A percentile compares a stretch with the other conserved stretches of the same genome.
These are phyloP conservation scores for Boloria euphrosyne DNA, from an alignment of 2,888 invertebrate species.

Conservation along the genomic window DNA sequence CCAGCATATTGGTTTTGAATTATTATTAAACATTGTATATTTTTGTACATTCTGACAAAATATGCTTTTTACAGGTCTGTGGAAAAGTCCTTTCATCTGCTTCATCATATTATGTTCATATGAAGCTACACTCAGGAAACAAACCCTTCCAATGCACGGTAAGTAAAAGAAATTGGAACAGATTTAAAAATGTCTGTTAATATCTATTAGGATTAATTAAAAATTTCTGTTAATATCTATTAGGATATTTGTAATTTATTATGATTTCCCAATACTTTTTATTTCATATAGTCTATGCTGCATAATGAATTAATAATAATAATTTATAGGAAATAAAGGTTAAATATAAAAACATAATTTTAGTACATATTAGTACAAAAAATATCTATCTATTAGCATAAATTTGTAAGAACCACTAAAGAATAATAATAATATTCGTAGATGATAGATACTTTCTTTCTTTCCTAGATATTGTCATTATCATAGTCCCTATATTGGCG, in stretches of 20 bases:
- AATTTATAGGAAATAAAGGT: no score
- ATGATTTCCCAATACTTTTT: neutral
- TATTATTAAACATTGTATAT: no score
- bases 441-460: no score
- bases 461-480: no score
- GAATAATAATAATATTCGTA: no score
- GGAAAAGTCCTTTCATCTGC: conserved; percentile 89
- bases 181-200: neutral
- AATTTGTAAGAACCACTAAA: no score
- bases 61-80: conserved; percentile 79
- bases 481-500: neutral
- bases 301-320: no score
- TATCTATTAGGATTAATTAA: no score
- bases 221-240: neutral
- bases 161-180: conserved; percentile 46
- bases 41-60: neutral
- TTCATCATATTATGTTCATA: conserved; percentile 91
- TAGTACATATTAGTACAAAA: no score
- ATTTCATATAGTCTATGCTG: neutral
- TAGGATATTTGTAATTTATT: neutral
- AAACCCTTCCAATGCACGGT: conserved; percentile 90
- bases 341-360: no score
- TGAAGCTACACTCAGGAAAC: conserved; percentile 91
- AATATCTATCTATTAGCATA: no score
- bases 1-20: neutral